phyloP scores from a whole-genome alignment of 2,113 vertebrate genomes.

The Climacteris rufus region DNA sequence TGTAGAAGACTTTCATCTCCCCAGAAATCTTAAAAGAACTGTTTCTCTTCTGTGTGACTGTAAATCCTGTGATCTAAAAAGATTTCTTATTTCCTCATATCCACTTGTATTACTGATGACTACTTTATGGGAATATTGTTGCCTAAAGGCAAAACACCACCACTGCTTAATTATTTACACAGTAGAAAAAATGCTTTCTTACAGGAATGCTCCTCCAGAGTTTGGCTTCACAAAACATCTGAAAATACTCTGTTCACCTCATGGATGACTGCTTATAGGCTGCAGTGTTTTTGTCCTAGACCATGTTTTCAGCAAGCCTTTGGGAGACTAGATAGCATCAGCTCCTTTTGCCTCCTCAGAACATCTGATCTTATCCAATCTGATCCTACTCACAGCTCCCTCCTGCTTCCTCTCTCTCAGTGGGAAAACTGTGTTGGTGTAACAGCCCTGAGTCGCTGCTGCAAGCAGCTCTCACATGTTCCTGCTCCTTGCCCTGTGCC shows the following conservation, averaged over 20 bases:
- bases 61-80: neutral
- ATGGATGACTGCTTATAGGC: neutral
- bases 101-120: neutral
- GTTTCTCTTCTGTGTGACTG: neutral
- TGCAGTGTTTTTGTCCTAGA: neutral
- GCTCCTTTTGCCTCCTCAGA: neutral
- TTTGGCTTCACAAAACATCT: neutral
- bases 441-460: neutral
- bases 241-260: neutral
- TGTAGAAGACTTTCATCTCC: neutral
- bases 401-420: neutral
- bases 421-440: neutral
- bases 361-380: neutral
- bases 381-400: neutral
- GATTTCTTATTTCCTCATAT: neutral
- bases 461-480: neutral
- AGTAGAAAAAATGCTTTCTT: neutral
- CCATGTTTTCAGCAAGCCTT: neutral
- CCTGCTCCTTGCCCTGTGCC: neutral
- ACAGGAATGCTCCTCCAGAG: neutral
- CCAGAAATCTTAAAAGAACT: neutral
- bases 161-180: neutral
- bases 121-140: neutral
- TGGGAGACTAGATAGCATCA: neutral
- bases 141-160: neutral